These are phyloP conservation scores for Symphodus melops DNA, from an alignment of 2,113 vertebrate genomes.

Conservation along the genomic window DNA sequence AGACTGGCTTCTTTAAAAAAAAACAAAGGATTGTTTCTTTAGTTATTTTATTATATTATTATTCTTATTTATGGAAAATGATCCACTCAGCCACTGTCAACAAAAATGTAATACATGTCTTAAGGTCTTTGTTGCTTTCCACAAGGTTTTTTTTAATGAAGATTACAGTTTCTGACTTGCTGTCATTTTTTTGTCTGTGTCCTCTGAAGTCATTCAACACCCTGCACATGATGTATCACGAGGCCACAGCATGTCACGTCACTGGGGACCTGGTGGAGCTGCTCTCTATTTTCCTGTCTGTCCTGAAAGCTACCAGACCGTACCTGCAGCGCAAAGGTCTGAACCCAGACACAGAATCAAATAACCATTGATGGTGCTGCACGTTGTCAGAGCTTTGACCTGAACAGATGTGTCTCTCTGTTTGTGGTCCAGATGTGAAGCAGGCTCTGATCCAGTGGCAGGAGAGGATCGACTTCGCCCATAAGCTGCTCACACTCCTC, in stretches of 20 bases:
- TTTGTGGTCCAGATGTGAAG: slow-evolving; percentile 90
- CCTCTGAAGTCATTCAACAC: slow-evolving; percentile 95
- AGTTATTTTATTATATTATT: no score
- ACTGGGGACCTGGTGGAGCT: slow-evolving; percentile 98
- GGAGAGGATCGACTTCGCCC: slow-evolving; percentile 98
- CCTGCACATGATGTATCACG: slow-evolving; percentile 99
- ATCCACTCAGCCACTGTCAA: no score
- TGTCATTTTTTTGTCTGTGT: neutral
- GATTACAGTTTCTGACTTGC: no score
- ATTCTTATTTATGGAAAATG: no score
- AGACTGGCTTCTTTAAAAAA: no score
- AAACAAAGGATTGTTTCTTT: no score
- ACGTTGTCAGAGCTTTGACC: neutral
- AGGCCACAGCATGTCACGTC: slow-evolving; percentile 98
- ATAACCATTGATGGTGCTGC: no score
- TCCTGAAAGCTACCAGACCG: slow-evolving; percentile 94
- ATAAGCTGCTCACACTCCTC: slow-evolving; percentile 98
- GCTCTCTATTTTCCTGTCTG: slow-evolving; percentile 97
- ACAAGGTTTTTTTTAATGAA: no score
- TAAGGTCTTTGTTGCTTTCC: no score
- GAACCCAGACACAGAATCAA: neutral
- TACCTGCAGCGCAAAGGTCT: slow-evolving; percentile 98
- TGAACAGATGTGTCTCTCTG: neutral
- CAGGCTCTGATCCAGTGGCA: slow-evolving; percentile 99
- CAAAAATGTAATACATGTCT: no score